phyloP scores from a whole-genome alignment of 2,888 invertebrate genomes.

The Miltochrista miniata region DNA sequence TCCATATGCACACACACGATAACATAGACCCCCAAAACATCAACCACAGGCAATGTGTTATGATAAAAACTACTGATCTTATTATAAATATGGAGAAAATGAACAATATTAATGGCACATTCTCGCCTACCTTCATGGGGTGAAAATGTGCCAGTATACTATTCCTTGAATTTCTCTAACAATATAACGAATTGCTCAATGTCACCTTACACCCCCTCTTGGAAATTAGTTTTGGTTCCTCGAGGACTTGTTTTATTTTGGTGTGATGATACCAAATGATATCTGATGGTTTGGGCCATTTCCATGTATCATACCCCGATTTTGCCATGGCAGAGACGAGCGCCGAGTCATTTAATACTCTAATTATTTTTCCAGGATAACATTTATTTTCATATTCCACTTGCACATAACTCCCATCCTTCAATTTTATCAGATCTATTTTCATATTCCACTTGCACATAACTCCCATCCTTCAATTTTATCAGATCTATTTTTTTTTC shows the following conservation, averaged over 20 bases:
- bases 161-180: too few species aligned
- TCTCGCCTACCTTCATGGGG: background rate
- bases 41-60: too few species aligned
- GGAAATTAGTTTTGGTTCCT: conserved; percentile 3
- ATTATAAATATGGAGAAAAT: background rate
- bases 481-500: conserved; percentile 5
- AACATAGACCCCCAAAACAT: too few species aligned
- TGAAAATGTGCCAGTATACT: too few species aligned
- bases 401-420: conserved; percentile 2
- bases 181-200: conserved; percentile 1
- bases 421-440: conserved; percentile 3
- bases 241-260: conserved; percentile 1
- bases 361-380: conserved; percentile 5
- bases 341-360: conserved; percentile 5
- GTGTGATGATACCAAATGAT: background rate
- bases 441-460: conserved; percentile 3
- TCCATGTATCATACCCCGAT: conserved; percentile 5
- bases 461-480: conserved; percentile 3
- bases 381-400: conserved; percentile 3
- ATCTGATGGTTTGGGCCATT: conserved; percentile 1
- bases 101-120: background rate
- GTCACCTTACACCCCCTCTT: conserved; percentile 2
- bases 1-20: too few species aligned
- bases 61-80: background rate
- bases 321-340: conserved; percentile 3